A percentile compares a stretch with the other conserved stretches of the same genome.
phyloP scores from a whole-genome alignment of 1,140 invertebrate genomes.

The Drosophila subobscura region DNA sequence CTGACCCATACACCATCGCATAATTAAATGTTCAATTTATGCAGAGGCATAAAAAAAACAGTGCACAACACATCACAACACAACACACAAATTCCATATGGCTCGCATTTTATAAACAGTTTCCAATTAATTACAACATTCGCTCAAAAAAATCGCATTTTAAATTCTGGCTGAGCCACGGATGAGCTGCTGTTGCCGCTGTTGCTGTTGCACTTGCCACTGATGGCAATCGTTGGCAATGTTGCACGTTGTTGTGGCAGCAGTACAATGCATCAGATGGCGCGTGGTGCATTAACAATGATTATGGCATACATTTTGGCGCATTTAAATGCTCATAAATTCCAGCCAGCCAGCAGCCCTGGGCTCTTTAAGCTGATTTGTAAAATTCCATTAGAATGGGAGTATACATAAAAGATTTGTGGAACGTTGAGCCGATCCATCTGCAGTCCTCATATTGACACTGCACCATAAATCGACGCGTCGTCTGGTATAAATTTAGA shows the following conservation, averaged over 20 bases:
- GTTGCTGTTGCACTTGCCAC: background rate
- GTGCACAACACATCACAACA: background rate
- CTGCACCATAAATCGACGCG: conserved; percentile 52
- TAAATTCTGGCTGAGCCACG: conserved; percentile 21
- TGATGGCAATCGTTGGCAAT: background rate
- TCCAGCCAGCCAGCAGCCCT: background rate
- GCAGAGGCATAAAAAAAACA: conserved; percentile 24
- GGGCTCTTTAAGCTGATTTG: conserved; percentile 29
- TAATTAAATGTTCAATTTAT: conserved; percentile 45
- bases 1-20: conserved; percentile 15
- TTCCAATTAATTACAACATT: conserved; percentile 66
- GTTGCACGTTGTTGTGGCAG: background rate
- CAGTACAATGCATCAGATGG: conserved; percentile 27
- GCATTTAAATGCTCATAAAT: conserved; percentile 50
- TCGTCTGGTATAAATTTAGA: conserved; percentile 68
- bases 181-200: conserved; percentile 13
- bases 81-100: conserved; percentile 29
- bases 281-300: conserved; percentile 44
- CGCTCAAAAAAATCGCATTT: conserved; percentile 52
- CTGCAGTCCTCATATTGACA: conserved; percentile 14
- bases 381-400: conserved; percentile 5
- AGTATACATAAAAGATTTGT: background rate
- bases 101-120: conserved; percentile 54
- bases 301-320: conserved; percentile 48
- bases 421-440: background rate